Base-by-base conservation (phyloP, 1,140 invertebrate species). In the Sycophaga agraensis region DNA sequence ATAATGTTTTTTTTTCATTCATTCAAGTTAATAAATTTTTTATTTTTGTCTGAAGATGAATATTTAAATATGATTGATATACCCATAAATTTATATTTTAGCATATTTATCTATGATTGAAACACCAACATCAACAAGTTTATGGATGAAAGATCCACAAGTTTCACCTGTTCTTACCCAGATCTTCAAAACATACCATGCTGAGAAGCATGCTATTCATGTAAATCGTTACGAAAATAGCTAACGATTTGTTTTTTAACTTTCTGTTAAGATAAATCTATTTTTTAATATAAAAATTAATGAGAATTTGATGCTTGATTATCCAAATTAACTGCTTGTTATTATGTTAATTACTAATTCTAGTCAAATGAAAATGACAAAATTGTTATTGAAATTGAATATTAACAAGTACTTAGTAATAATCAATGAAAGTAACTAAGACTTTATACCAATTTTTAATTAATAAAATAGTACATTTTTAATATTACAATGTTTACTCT, bases 41-140 rank as follows among this genome's bases (percentile, higher is more conserved):
- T n/a, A n/a, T n/a, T n/a, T n/a, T n/a, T n/a, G n/a, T n/a, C n/a
- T n/a, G n/a, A n/a, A n/a, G n/a, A n/a, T n/a, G n/a, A n/a, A n/a
- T n/a, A n/a, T n/a, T n/a, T n/a, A n/a, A n/a, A n/a, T n/a, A n/a
- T n/a, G n/a, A n/a, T n/a, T n/a, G n/a, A n/a, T n/a, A n/a, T n/a
- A n/a, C n/a, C n/a, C 4, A 31, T 31, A 31, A 31, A 7, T 19
- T 49, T 49, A 31, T 34, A 48, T 53, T 66, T 40, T 73, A 86
- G 87, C 86, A 8, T 86, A 87, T 73, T 73, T 88, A 48, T 84
- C 84, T 43, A 84, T 89, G 72, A 69, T 88, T 43, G 87, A 89
- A 63, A 85, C 82, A 60, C 84, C 87, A 2, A 76, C 77, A 6
- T 81, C 79, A 34, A 82, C 84, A 28, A 84, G 81, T 56, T 74